Base-by-base conservation (phyloP, 2,113 vertebrate species). In the Megaceryle torquata region DNA sequence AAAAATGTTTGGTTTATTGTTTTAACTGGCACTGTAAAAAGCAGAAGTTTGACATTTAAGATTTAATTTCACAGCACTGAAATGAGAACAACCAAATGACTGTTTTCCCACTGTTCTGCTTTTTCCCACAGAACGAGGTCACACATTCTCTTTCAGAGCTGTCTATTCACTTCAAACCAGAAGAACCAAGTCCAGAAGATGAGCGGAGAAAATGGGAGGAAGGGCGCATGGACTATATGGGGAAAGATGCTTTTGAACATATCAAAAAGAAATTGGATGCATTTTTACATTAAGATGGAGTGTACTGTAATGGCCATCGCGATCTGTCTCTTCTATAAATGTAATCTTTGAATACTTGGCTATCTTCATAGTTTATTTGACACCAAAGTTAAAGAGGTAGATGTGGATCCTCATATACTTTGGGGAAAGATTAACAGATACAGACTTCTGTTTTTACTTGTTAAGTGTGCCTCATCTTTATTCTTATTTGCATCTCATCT, bases 141-240 rank as follows among this genome's bases (percentile, higher is more conserved):
- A 11, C 86, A 15, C 7, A 9, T 37, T 95, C 96, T 33, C 44
- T 96, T 81, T 91, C 93, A 33, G 96, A 98, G 80, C 82, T 96
- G 65, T 96, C 96, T 79, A 97, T 96, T 88, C 65, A 96, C 37
- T 82, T 84, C 50, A 95, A 97, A 51, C 35, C 60, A 21, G 97
- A 98, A 89, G 72, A 96, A 67, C 33, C 89, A 19, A 95, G 92
- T 83, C 79, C 88, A 43, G 97, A 92, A 86, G 97, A 98, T 13
- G 98, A 97, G 17, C 96, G 98, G 33, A 93, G 93, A 20, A 97
- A 95, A 81, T 97, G 98, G 99, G 98, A 99, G 89, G 97, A 97
- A 33, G 99, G 99, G 12, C 95, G 84, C 15, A 94, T 96, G 9
- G 98, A 99, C 95, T 99, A 99, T 90, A 83, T 99, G 97, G 99